Evolutionary conservation across 2,888 invertebrate species (phyloP), one percentile per base, ranked within the genome.

Genomic region (Oligia strigilis): DNA sequence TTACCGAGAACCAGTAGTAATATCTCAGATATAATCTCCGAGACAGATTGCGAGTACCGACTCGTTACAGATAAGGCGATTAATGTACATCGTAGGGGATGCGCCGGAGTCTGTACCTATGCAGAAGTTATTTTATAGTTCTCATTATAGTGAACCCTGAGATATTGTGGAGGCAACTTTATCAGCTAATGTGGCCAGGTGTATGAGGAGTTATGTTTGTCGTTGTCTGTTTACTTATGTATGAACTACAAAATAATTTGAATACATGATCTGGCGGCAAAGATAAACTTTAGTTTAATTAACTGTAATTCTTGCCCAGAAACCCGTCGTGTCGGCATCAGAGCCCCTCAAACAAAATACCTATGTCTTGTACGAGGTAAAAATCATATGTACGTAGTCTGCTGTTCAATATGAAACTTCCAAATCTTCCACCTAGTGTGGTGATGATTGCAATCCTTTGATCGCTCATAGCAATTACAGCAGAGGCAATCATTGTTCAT

Each of bases 31-130:
- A 87, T 91, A 93, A 94, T 94, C 93, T 84, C 78, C 71, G 90
- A 92, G 93, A 94, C 93, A 93, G 94, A 94, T 94, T 92, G 93
- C 90, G 87, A 91, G 91, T 90, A 91, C 91, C 85, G 85, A 91
- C 92, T 94, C 92, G 93, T 94, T 94, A 93, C 76, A 92, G 95
- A 94, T 95, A 94, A 93, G 90, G 88, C 90, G 92, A 93, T 94
- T 93, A 93, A 94, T 93, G 90, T 87, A 80, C 82, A 75, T 82
- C 86, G 85, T 80, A 72, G 29, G 66, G 82, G 87, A 88, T 88
- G 88, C 84, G 77, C 75, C 64, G 65, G 29, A 62, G 58, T 75
- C 58, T 49, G 55, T 62, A 78, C 71, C 72, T 80, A 74, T 82
- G 78, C 64, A 60, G 77, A 83, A 88, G 85, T 89, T 87, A 88